These are phyloP conservation scores for Schizaphis graminum DNA, from an alignment of 2,888 invertebrate species.

Conservation along the genomic window DNA sequence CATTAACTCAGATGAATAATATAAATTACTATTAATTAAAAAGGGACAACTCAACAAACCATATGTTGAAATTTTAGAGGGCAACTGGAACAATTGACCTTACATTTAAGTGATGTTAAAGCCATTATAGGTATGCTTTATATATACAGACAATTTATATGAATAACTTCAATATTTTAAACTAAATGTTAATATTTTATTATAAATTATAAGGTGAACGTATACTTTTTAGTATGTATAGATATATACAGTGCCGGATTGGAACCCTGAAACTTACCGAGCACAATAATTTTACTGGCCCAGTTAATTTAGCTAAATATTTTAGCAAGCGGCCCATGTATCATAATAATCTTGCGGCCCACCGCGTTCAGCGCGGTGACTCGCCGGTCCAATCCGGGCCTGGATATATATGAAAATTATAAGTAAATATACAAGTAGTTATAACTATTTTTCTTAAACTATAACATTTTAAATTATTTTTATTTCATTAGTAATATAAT, in stretches of 20 bases:
- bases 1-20: constrained; percentile 35
- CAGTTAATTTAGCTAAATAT: no score
- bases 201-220: neutral
- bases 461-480: neutral
- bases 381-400: no score
- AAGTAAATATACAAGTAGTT: neutral
- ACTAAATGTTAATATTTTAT: neutral
- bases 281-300: no score
- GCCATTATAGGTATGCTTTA: neutral
- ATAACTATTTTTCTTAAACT: neutral
- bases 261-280: no score
- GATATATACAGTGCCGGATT: no score
- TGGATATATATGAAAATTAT: neutral
- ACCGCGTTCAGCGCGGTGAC: no score
- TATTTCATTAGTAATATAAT: neutral
- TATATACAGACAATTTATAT: neutral
- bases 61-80: constrained; percentile 37
- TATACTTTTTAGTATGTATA: neutral
- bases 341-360: no score
- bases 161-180: neutral
- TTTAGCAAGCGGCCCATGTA: no score
- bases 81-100: constrained; percentile 27
- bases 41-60: constrained; percentile 49
- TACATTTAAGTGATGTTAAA: neutral
- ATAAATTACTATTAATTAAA: constrained; percentile 55